Evolutionary conservation across 2,113 vertebrate species (phyloP).

Genomic region (Hippotragus niger): DNA sequence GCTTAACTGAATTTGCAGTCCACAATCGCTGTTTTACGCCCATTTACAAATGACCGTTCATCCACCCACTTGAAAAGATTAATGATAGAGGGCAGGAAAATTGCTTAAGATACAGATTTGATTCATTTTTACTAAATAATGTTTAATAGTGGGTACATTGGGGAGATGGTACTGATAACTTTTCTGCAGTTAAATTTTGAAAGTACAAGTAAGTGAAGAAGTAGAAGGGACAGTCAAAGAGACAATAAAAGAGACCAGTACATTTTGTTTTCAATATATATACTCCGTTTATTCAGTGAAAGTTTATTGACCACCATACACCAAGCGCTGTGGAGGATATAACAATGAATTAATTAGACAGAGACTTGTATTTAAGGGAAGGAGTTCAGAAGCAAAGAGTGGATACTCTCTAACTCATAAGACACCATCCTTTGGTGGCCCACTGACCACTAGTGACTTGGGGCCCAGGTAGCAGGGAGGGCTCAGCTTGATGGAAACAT

Average conservation of each 20-base stretch:
- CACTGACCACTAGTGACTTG: not conserved
- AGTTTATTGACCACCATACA: not conserved
- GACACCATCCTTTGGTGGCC: not conserved
- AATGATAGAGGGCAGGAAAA: constrained; percentile 53
- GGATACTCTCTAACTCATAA: not conserved
- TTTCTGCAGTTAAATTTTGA: not conserved
- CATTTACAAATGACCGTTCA: constrained; percentile 52
- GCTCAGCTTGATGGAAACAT: constrained; percentile 27
- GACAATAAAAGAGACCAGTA: not conserved
- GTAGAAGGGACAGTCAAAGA: not conserved
- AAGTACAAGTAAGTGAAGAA: constrained; percentile 15
- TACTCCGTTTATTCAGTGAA: not conserved
- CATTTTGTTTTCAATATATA: constrained; percentile 30
- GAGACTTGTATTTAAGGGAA: not conserved
- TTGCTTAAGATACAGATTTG: constrained; percentile 58
- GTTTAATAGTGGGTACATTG: constrained; percentile 28
- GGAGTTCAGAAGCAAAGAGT: not conserved
- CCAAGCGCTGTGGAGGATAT: not conserved
- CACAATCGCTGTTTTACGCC: constrained; percentile 1
- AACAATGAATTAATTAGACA: not conserved
- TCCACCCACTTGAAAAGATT: constrained; percentile 49
- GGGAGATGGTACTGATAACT: constrained; percentile 33
- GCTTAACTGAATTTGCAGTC: constrained; percentile 20
- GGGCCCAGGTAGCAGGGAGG: not conserved
- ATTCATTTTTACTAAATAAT: constrained; percentile 63